Evolutionary conservation across 2,888 invertebrate genomes (phyloP).

Genomic region (Cerceris rybyensis): DNA sequence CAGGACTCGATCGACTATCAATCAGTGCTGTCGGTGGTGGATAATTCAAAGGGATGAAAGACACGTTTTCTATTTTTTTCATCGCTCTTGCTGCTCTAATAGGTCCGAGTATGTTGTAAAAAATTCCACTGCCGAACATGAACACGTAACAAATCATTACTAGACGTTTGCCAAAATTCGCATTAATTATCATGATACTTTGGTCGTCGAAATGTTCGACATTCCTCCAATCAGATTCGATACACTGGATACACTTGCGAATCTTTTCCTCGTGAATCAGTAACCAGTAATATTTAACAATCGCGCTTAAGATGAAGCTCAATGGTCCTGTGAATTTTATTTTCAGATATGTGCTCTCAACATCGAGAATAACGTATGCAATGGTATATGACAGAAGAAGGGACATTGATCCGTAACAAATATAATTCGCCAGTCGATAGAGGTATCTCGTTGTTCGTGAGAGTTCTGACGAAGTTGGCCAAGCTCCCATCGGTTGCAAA

Average conservation of each 20-base stretch:
- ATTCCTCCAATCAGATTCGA: constrained; percentile 67
- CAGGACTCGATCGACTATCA: constrained; percentile 54
- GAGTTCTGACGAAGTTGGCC: constrained; percentile 55
- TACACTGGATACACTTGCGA: constrained; percentile 59
- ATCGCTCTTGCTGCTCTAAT: constrained; percentile 40
- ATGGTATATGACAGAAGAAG: constrained; percentile 64
- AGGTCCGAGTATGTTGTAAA: constrained; percentile 55
- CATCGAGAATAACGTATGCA: constrained; percentile 59
- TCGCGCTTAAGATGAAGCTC: constrained; percentile 68
- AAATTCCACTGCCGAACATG: constrained; percentile 56
- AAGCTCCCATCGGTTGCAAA: constrained; percentile 68
- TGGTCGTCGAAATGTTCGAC: constrained; percentile 44
- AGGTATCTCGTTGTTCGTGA: constrained; percentile 25
- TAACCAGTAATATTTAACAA: constrained; percentile 66
- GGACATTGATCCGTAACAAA: constrained; percentile 60
- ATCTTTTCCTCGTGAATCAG: constrained; percentile 58
- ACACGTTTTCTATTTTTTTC: constrained; percentile 49
- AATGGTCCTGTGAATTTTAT: constrained; percentile 68
- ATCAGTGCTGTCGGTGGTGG: constrained; percentile 59
- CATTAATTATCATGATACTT: constrained; percentile 65
- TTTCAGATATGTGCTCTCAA: constrained; percentile 47
- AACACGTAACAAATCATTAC: constrained; percentile 53
- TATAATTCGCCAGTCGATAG: constrained; percentile 26
- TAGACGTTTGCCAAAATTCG: constrained; percentile 62
- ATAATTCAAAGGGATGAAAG: constrained; percentile 61